Conservation (phyloP, 2,113 vertebrate species). For the Alligator sinensis region DNA sequence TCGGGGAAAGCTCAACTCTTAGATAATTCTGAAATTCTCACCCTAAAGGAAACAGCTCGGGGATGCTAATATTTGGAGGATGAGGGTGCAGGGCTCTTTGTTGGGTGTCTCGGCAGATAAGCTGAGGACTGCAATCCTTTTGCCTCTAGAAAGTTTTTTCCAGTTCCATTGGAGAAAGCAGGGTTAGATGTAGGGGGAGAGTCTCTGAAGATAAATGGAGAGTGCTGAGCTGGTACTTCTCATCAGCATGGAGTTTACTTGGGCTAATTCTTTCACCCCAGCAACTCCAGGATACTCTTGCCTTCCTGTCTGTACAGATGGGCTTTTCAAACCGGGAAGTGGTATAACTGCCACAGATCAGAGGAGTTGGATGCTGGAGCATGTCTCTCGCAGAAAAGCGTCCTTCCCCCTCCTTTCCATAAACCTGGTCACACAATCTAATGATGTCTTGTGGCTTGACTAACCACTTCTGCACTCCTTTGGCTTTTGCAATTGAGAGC, state of each 20-base stretch:
- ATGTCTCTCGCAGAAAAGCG: background rate
- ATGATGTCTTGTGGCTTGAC: background rate
- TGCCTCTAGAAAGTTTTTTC: background rate
- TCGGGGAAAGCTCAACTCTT: background rate
- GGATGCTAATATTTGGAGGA: background rate
- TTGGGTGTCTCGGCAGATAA: background rate
- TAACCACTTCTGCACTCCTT: background rate
- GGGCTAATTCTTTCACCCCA: background rate
- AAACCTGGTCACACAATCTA: background rate
- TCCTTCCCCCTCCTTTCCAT: background rate
- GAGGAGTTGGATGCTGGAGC: background rate
- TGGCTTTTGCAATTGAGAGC: background rate
- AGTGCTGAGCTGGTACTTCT: background rate
- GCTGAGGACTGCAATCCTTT: background rate
- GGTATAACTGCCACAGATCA: background rate
- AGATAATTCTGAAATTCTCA: background rate
- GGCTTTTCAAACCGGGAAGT: background rate
- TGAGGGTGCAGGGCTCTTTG: too few relatives aligned
- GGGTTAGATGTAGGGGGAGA: background rate
- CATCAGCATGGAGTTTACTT: background rate
- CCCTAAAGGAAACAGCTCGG: background rate
- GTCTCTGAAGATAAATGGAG: background rate
- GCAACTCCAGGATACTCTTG: background rate
- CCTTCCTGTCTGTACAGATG: background rate
- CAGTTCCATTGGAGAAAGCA: background rate